phyloP scores from a whole-genome alignment of 2,888 invertebrate species.

The Xylota sylvarum region DNA sequence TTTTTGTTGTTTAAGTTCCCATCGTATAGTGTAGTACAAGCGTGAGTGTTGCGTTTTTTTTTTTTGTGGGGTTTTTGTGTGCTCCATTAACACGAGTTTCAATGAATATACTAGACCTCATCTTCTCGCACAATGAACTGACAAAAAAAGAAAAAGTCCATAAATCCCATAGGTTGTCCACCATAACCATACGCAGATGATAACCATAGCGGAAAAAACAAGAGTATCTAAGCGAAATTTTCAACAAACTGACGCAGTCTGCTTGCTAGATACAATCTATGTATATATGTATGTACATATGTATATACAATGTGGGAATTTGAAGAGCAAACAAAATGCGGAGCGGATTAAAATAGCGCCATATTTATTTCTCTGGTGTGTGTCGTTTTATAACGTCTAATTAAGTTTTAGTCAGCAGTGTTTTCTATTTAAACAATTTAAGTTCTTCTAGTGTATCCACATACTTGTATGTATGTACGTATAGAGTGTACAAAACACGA shows the following conservation, averaged over 20 bases:
- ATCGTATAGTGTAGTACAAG: slow-evolving; percentile 24
- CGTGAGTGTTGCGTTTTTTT: slow-evolving; percentile 27
- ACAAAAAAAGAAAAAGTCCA: slow-evolving; percentile 4
- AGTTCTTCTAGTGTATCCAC: slow-evolving; percentile 25
- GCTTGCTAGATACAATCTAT: slow-evolving; percentile 41
- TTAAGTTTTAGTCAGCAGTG: slow-evolving; percentile 42
- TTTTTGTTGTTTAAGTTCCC: slow-evolving; percentile 24
- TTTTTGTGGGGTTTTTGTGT: not conserved
- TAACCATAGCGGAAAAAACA: slow-evolving; percentile 14
- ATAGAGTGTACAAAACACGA: no score
- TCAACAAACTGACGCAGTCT: slow-evolving; percentile 38
- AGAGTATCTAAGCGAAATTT: slow-evolving; percentile 38
- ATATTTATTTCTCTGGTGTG: slow-evolving; percentile 4
- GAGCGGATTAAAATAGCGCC: slow-evolving; percentile 45
- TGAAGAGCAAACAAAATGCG: slow-evolving; percentile 40
- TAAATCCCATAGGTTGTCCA: not conserved
- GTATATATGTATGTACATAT: no score
- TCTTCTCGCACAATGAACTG: slow-evolving; percentile 14
- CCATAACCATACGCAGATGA: slow-evolving; percentile 16
- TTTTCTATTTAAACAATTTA: slow-evolving; percentile 39
- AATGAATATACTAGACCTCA: slow-evolving; percentile 14
- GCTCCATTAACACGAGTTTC: slow-evolving; percentile 31
- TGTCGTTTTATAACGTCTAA: slow-evolving; percentile 26
- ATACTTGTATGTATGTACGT: not conserved
- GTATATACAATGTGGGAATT: slow-evolving; percentile 40